Conservation (phyloP, 2,113 vertebrate genomes). For the human region DNA sequence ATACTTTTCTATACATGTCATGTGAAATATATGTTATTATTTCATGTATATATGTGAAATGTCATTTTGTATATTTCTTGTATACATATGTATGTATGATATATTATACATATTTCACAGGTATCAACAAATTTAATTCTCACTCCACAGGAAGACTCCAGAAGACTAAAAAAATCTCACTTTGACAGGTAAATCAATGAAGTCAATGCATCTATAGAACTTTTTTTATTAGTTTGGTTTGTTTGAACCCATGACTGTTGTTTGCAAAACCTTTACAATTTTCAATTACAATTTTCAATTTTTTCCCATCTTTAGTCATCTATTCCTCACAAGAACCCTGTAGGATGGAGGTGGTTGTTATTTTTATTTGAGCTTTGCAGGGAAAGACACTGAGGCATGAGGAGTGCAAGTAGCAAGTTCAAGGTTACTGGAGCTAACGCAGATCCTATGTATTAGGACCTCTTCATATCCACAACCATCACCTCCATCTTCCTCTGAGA, state of each 20-base stretch:
- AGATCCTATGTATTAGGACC: neutral
- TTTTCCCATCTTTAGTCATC: neutral
- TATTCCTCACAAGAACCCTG: neutral
- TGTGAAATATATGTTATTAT: neutral
- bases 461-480: neutral
- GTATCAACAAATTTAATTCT: neutral
- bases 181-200: neutral
- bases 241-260: neutral
- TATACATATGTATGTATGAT: neutral
- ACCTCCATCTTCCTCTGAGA: neutral
- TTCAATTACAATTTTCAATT: neutral
- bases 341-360: accelerated
- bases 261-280: neutral
- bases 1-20: no score
- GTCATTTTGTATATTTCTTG: neutral
- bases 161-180: neutral
- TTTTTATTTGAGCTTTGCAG: neutral
- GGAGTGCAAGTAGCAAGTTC: neutral
- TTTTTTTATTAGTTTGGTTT: neutral
- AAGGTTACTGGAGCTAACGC: neutral
- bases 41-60: neutral
- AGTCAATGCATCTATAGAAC: neutral
- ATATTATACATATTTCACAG: neutral
- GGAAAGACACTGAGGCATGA: neutral
- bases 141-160: neutral